Conservation (phyloP, 2,113 vertebrate species). For the Heloderma charlesbogerti region DNA sequence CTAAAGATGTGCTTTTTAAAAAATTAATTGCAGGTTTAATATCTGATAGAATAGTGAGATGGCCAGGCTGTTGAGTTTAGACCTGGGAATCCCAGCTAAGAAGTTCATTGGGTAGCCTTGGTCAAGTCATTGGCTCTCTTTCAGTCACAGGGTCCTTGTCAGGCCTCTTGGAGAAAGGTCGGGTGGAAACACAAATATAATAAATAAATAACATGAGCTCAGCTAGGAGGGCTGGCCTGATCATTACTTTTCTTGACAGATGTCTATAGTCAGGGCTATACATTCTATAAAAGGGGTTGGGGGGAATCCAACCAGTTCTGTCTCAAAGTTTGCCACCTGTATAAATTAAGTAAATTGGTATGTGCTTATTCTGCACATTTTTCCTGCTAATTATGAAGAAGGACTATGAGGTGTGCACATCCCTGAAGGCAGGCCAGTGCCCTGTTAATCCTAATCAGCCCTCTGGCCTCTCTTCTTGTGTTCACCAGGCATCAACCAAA, state of each 20-base stretch:
- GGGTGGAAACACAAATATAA: background rate
- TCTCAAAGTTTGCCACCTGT: background rate
- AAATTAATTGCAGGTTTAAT: background rate
- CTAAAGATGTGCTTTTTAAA: background rate
- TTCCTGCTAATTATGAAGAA: background rate
- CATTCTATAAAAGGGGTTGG: background rate
- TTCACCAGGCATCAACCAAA: background rate
- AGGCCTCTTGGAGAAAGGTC: background rate
- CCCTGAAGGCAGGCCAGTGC: background rate
- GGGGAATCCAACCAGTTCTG: background rate
- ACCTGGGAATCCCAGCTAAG: background rate
- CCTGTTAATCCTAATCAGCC: background rate
- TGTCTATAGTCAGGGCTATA: background rate
- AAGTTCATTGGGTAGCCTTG: conserved; percentile 5
- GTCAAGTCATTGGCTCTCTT: background rate
- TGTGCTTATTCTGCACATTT: background rate
- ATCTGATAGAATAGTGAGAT: background rate
- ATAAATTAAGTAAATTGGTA: background rate
- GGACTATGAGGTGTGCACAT: background rate
- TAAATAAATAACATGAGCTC: conserved; percentile 9
- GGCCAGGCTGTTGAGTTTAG: background rate
- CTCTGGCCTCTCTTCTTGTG: too few species aligned
- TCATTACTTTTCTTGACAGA: background rate
- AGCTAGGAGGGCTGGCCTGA: background rate
- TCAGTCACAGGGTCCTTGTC: background rate